Evolutionary conservation across 2,888 invertebrate species (phyloP).

Genomic region (Drosophila birchii): DNA sequence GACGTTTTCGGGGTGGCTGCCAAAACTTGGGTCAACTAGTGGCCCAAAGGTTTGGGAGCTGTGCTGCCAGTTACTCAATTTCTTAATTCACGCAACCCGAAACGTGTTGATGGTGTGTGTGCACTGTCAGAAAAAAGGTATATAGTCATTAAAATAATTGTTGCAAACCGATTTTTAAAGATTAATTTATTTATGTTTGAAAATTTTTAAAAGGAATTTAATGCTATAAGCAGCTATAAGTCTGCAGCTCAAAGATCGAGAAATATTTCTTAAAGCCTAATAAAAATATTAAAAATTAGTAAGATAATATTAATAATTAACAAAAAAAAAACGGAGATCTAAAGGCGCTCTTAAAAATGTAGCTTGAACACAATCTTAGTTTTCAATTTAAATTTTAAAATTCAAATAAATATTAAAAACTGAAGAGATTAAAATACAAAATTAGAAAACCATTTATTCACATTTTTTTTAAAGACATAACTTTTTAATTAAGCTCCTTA

Average conservation of each 20-base stretch:
- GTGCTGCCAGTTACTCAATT: conserved; percentile 68
- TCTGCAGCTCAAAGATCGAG: not conserved
- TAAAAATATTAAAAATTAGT: no score
- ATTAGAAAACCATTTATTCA: not conserved
- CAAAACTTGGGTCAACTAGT: conserved; percentile 27
- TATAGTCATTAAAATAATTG: no score
- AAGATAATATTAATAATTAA: not conserved
- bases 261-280: not conserved
- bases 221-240: not conserved
- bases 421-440: not conserved
- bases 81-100: conserved; percentile 73
- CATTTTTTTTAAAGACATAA: not conserved
- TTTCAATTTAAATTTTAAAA: not conserved
- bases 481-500: not conserved
- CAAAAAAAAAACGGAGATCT: not conserved
- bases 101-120: conserved; percentile 62
- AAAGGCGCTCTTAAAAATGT: not conserved
- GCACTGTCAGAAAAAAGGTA: not conserved
- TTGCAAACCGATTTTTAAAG: no score
- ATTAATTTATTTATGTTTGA: not conserved
- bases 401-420: not conserved
- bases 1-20: conserved; percentile 2
- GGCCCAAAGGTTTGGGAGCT: conserved; percentile 34
- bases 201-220: not conserved
- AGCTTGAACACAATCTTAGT: no score